Evolutionary conservation across 2,797 vertebrate genomes (phyloP).

Genomic region (Natrix natrix): DNA sequence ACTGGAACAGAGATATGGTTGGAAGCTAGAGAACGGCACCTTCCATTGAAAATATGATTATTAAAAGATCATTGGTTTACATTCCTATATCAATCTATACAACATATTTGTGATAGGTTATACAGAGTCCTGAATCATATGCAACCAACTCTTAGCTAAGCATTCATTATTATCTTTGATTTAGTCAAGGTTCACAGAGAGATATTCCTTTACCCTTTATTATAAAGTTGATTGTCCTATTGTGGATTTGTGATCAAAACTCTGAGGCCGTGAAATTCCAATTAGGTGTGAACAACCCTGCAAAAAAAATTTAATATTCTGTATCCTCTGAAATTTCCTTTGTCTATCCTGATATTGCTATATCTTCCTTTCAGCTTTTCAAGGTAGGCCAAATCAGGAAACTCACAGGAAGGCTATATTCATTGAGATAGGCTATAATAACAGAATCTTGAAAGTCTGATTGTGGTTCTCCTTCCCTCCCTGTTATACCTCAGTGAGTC

Average conservation of each 20-base stretch:
- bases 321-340: not conserved
- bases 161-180: not conserved
- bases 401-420: no score
- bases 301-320: not conserved
- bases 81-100: not conserved
- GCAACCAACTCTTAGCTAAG: not conserved
- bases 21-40: not conserved
- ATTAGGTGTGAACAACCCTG: not conserved
- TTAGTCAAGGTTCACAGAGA: not conserved
- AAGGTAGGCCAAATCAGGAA: no score
- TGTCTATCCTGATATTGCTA: not conserved
- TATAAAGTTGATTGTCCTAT: not conserved
- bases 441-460: no score
- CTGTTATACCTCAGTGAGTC: no score
- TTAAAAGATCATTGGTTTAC: no score
- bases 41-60: not conserved
- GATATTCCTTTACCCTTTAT: not conserved
- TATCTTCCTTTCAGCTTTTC: no score
- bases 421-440: no score
- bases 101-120: not conserved
- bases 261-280: not conserved
- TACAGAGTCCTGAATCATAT: not conserved
- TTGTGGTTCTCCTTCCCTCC: no score
- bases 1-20: not conserved
- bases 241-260: not conserved